Evolutionary conservation across 2,888 invertebrate genomes (phyloP).

Genomic region (Drosophila nr. fundita): DNA sequence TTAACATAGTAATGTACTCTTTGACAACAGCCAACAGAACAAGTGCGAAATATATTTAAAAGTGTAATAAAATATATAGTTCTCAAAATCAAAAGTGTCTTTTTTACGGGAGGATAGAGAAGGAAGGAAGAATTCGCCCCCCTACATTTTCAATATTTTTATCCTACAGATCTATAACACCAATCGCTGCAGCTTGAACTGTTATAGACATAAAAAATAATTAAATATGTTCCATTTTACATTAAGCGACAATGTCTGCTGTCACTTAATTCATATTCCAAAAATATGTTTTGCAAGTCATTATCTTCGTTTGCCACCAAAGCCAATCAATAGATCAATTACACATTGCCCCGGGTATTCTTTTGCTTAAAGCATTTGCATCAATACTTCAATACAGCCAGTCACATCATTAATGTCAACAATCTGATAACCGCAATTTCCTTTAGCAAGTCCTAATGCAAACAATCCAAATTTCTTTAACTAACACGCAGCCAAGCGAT

Average conservation of each 20-base stretch:
- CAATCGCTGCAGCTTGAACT: not conserved
- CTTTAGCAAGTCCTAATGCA: constrained; percentile 24
- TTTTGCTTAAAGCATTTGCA: not conserved
- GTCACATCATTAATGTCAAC: constrained; percentile 71
- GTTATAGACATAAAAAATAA: not conserved
- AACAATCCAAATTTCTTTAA: constrained; percentile 66
- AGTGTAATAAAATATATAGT: no score
- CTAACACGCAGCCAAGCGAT: constrained; percentile 43
- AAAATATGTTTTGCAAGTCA: not conserved
- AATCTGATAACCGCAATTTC: constrained; percentile 71
- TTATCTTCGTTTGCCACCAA: not conserved
- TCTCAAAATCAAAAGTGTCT: no score
- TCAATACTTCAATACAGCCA: not conserved
- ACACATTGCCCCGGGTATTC: not conserved
- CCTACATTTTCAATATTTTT: no score
- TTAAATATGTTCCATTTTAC: not conserved
- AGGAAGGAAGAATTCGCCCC: no score
- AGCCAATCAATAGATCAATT: constrained; percentile 1
- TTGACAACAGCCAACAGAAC: no score
- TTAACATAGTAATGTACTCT: no score
- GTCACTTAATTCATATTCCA: not conserved
- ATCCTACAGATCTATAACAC: not conserved
- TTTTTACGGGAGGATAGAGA: no score
- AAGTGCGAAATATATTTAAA: no score
- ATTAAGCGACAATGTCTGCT: not conserved